Evolutionary conservation across 2,888 invertebrate species (phyloP).

Genomic region (Spodoptera picta): DNA sequence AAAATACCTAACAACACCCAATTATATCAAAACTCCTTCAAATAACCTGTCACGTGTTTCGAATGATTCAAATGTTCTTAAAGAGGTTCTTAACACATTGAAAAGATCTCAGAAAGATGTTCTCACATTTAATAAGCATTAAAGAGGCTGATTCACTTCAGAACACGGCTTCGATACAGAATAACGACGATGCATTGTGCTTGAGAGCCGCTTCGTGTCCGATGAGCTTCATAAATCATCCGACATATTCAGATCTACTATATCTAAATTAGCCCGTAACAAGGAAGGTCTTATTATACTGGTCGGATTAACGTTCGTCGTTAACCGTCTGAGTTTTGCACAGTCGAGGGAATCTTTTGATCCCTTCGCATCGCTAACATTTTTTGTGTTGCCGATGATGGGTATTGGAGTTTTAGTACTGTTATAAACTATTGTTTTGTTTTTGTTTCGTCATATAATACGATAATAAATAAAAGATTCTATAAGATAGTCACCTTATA

Average conservation of each 20-base stretch:
- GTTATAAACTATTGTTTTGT: constrained; percentile 5
- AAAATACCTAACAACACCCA: not conserved
- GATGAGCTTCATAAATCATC: constrained; percentile 65
- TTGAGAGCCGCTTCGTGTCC: constrained; percentile 72
- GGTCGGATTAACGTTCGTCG: constrained; percentile 63
- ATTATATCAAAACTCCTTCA: not conserved
- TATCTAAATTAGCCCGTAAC: constrained; percentile 8
- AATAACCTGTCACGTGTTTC: not conserved
- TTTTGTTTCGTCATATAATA: not conserved
- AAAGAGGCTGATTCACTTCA: constrained; percentile 48
- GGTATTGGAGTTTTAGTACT: constrained; percentile 28
- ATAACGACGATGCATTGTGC: constrained; percentile 69
- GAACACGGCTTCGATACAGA: constrained; percentile 58
- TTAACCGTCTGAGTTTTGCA: constrained; percentile 69
- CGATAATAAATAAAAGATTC: no score
- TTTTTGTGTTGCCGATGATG: constrained; percentile 45
- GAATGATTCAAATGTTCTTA: not conserved
- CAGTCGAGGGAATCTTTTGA: constrained; percentile 76
- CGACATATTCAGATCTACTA: constrained; percentile 33
- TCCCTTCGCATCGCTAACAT: constrained; percentile 58
- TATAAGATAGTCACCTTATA: no score
- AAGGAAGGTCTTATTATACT: constrained; percentile 52
- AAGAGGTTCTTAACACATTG: constrained; percentile 8
- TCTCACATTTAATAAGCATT: constrained; percentile 47
- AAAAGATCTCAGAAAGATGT: constrained; percentile 27